Evolutionary conservation across 1,140 invertebrate genomes (phyloP), one percentile per base, ranked within the genome.

Genomic region (Brachystomella parvula): DNA sequence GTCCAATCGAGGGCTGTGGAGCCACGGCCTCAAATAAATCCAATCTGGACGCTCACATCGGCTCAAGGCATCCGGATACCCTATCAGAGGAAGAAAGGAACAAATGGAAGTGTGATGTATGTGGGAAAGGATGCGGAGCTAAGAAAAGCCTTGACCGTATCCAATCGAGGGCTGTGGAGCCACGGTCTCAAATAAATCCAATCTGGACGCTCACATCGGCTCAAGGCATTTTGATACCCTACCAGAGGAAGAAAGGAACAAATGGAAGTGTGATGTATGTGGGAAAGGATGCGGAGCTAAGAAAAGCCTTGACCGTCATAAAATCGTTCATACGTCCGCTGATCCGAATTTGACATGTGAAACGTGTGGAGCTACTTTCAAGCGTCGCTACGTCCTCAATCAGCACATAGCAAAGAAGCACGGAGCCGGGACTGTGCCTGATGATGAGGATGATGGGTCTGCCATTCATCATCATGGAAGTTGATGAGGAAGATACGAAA

Each of bases 321-420:
- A 53, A 24, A 26, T 24, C 15, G 24, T 12, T 26, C 49, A 53
- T 24, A 24, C 12, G 3, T 6, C 12, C 3, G 49, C 21, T 53
- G 49, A 53, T 53, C 49, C 49, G 12, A 3, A 53, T 3, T 24
- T 53, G 6, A 15, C 49, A 24, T 53, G 49, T 26, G 49, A 53
- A 24, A 15, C 9, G 6, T 53, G 49, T 24, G 49, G 49, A 6
- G 6, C 24, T 6, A 6, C 12, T 24, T 53, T 53, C 49, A 53
- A 53, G 24, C 49, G 49, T 12, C 9, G 21, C 3, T 53, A 53
- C 24, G 49, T 53, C 9, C 49, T 53, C 6, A 53, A 9, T 53
- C 49, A 53, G 21, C 49, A 53, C 24, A 53, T 53, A 24, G 49
- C 49, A 17, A 53, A 24, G 49, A 53, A 53, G 21, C 49, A 53